A percentile compares a stretch with the other conserved stretches of the same genome.
Evolutionary conservation across 2,113 vertebrate species (phyloP).

Genomic region (Beaufortia kweichowensis): DNA sequence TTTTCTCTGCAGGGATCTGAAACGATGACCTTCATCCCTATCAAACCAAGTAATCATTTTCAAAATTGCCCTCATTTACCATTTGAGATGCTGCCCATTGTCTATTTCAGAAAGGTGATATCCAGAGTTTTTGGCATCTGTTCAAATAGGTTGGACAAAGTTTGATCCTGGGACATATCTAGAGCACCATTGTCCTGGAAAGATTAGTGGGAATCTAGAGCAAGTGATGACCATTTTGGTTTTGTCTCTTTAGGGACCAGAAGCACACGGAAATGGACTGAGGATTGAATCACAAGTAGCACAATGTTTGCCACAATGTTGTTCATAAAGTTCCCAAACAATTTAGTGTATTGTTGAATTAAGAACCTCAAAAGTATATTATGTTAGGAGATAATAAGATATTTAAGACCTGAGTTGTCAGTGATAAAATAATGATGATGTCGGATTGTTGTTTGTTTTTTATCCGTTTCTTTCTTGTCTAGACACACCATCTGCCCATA

Average conservation of each 20-base stretch:
- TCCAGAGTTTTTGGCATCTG: background rate
- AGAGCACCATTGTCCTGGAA: slow-evolving; percentile 55
- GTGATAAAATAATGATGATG: no score
- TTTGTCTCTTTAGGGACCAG: background rate
- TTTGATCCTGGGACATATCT: slow-evolving; percentile 52
- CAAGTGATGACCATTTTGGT: slow-evolving; percentile 23
- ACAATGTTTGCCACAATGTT: slow-evolving; percentile 6
- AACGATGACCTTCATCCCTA: background rate
- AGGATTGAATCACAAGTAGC: no score
- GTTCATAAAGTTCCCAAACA: background rate
- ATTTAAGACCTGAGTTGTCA: no score
- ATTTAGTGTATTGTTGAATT: background rate
- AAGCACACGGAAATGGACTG: background rate
- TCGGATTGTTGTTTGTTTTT: background rate
- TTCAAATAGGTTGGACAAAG: slow-evolving; percentile 47
- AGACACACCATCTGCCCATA: slow-evolving; percentile 28
- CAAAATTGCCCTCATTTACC: background rate
- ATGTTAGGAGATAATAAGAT: no score
- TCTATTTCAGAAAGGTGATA: slow-evolving; percentile 35
- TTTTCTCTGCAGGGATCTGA: background rate
- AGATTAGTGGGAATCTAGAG: slow-evolving; percentile 43
- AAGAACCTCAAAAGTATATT: no score
- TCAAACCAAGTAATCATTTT: background rate
- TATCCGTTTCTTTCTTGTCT: slow-evolving; percentile 3
- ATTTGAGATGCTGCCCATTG: slow-evolving; percentile 3